Conservation (phyloP, 2,888 invertebrate species). For the Diogma glabrata region DNA sequence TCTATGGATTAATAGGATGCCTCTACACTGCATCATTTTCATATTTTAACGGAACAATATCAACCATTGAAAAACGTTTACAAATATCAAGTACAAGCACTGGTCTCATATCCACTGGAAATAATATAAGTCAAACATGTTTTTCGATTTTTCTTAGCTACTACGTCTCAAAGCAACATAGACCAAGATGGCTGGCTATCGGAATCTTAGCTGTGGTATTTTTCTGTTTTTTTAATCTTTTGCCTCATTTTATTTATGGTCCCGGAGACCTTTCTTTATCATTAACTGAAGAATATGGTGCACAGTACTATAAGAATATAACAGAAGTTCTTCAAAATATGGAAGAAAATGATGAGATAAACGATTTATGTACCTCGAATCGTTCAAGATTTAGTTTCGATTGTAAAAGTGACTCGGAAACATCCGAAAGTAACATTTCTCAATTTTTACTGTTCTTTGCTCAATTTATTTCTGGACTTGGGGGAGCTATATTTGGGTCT, state of each 20-base stretch:
- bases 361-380: slow-evolving; percentile 19
- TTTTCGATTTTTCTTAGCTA: slow-evolving; percentile 40
- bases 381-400: neutral
- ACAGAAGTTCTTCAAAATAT: too few relatives aligned
- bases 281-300: slow-evolving; percentile 48
- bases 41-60: slow-evolving; percentile 43
- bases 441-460: slow-evolving; percentile 52
- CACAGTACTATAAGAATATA: too few relatives aligned
- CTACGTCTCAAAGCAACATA: slow-evolving; percentile 41
- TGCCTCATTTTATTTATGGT: slow-evolving; percentile 57
- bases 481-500: slow-evolving; percentile 52
- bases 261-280: slow-evolving; percentile 52
- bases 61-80: slow-evolving; percentile 43
- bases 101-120: slow-evolving; percentile 43
- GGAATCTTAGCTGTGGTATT: slow-evolving; percentile 38
- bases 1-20: slow-evolving; percentile 47
- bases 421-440: slow-evolving; percentile 46
- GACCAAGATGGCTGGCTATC: slow-evolving; percentile 43
- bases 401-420: slow-evolving; percentile 19
- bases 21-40: slow-evolving; percentile 45
- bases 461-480: slow-evolving; percentile 56
- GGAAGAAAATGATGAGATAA: too few relatives aligned
- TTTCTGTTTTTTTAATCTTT: slow-evolving; percentile 52
- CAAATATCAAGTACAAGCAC: slow-evolving; percentile 42
- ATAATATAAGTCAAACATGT: slow-evolving; percentile 43